phyloP scores from a whole-genome alignment of 2,113 vertebrate species.

The Speoplatyrhinus poulsoni region DNA sequence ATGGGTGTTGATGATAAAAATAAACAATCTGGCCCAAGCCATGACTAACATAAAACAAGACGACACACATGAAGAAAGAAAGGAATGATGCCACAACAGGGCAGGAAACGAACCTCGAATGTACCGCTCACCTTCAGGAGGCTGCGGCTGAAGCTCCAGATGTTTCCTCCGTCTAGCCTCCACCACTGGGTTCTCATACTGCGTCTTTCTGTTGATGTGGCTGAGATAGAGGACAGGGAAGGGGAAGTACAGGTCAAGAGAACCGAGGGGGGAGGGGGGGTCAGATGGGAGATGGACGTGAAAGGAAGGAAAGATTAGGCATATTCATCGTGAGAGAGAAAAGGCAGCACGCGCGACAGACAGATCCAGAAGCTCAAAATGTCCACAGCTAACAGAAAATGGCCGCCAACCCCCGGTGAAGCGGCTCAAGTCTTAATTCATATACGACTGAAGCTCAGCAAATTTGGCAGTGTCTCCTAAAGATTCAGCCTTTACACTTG shows the following conservation, averaged over 20 bases:
- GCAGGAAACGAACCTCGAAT: constrained; percentile 80
- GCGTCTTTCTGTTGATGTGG: constrained; percentile 98
- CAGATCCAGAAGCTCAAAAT: not conserved
- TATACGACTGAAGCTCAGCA: not conserved
- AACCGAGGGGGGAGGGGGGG: not conserved
- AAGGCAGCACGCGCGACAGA: constrained; percentile 2
- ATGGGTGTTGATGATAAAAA: not conserved
- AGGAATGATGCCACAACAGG: constrained; percentile 73
- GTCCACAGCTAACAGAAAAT: constrained; percentile 9
- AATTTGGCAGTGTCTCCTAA: not conserved
- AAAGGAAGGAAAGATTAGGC: not conserved
- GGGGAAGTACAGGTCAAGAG: not conserved
- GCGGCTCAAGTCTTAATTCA: not conserved
- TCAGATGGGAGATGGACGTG: constrained; percentile 2
- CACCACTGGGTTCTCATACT: constrained; percentile 96
- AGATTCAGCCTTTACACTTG: not conserved
- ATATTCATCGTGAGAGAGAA: constrained; percentile 27
- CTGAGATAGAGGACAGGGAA: constrained; percentile 62
- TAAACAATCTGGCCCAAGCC: constrained; percentile 46
- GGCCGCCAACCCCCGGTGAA: not conserved
- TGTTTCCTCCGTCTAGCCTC: constrained; percentile 87
- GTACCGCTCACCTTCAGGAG: constrained; percentile 91
- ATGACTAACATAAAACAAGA: constrained; percentile 40
- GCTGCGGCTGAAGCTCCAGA: constrained; percentile 85
- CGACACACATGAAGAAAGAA: constrained; percentile 72